phyloP scores from a whole-genome alignment of 2,797 vertebrate species.

The Rhodeus uyekii region DNA sequence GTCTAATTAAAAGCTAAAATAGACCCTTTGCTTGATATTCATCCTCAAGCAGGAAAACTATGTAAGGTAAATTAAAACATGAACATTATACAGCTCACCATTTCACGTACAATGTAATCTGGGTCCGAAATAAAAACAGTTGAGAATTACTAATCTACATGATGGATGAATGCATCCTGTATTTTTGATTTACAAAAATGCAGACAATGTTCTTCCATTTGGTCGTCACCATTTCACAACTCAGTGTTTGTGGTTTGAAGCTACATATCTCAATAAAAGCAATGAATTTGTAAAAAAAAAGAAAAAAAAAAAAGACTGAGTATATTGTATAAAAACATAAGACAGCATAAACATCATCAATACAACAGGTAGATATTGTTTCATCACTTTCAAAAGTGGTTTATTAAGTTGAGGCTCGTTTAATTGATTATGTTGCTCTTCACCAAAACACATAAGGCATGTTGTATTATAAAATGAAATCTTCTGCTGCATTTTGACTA shows the following conservation, averaged over 20 bases:
- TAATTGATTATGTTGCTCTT: neutral
- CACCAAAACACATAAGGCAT: conserved; percentile 5
- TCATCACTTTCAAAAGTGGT: conserved; percentile 75
- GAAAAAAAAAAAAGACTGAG: conserved; percentile 15
- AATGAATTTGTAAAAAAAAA: conserved; percentile 40
- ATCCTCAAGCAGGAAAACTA: neutral
- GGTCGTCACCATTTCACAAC: conserved; percentile 39
- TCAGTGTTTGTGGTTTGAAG: conserved; percentile 38
- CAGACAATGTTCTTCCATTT: conserved; percentile 26
- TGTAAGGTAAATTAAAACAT: neutral
- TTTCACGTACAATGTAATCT: neutral
- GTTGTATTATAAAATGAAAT: conserved; percentile 54
- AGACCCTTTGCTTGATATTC: neutral
- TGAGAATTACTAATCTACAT: neutral
- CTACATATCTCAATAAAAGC: conserved; percentile 28
- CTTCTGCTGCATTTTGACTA: conserved; percentile 42
- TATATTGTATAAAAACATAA: conserved; percentile 66
- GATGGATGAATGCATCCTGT: neutral
- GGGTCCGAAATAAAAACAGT: neutral
- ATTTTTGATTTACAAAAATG: conserved; percentile 7
- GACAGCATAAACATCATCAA: conserved; percentile 54
- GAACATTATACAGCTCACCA: neutral
- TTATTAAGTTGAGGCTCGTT: conserved; percentile 84
- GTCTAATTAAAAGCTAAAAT: neutral
- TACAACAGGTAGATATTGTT: conserved; percentile 58